Evolutionary conservation across 2,888 invertebrate species (phyloP).

Genomic region (Amaurobius ferox): DNA sequence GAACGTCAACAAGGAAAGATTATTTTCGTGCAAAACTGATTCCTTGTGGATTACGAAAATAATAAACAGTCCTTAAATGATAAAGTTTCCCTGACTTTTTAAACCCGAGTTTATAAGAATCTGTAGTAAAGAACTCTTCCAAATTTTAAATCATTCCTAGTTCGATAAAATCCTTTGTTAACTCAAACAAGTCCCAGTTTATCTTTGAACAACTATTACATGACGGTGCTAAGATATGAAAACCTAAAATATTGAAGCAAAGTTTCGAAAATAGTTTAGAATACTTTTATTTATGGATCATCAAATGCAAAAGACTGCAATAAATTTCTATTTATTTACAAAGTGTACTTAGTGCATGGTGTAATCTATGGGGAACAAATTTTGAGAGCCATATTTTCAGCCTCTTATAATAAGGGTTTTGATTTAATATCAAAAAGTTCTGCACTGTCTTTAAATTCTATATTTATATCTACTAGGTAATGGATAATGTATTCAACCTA

Average conservation of each 20-base stretch:
- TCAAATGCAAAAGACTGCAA: background rate
- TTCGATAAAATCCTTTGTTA: background rate
- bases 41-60: too few species aligned
- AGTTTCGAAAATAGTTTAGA: background rate
- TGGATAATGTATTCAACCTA: too few species aligned
- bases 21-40: too few species aligned
- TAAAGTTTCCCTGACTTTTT: background rate
- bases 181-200: background rate
- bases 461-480: too few species aligned
- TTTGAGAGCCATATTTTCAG: too few species aligned
- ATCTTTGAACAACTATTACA: background rate
- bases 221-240: background rate
- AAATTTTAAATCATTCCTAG: background rate
- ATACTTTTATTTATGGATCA: background rate
- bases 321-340: background rate
- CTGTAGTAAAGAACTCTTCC: background rate
- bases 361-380: background rate
- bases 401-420: too few species aligned
- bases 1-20: too few species aligned
- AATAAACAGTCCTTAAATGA: background rate
- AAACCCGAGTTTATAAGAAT: too few species aligned
- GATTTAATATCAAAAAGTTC: too few species aligned
- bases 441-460: too few species aligned
- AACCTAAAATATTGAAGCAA: background rate
- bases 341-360: background rate